Percentiles rank a stretch among this genome's conserved stretches.
phyloP scores from a whole-genome alignment of 1,140 invertebrate genomes.

The Drosophila nebulosa region DNA sequence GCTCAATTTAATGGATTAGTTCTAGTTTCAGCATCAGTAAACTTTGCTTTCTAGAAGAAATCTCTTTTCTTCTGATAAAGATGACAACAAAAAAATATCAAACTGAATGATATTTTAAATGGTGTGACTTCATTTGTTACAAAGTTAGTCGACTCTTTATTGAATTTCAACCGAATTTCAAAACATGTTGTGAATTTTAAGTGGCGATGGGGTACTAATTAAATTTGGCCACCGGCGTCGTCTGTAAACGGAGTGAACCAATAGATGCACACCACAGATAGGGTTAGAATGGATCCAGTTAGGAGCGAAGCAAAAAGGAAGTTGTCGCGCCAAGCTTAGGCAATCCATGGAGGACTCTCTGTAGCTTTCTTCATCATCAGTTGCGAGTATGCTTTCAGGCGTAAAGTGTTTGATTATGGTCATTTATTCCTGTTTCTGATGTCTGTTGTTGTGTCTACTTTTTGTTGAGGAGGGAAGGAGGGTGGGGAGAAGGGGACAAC shows the following conservation, averaged over 20 bases:
- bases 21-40: too few relatives aligned
- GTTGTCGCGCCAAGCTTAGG: slow-evolving; percentile 25
- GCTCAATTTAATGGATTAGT: too few relatives aligned
- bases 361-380: slow-evolving; percentile 41
- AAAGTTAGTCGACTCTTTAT: too few relatives aligned
- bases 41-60: too few relatives aligned
- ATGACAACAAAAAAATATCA: too few relatives aligned
- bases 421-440: slow-evolving; percentile 57
- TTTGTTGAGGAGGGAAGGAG: background rate
- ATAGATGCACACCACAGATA: slow-evolving; percentile 64
- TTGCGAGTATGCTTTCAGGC: slow-evolving; percentile 57
- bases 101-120: too few relatives aligned
- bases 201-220: slow-evolving; percentile 51
- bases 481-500: background rate
- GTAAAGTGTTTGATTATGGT: slow-evolving; percentile 78
- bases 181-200: background rate
- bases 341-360: background rate
- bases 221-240: slow-evolving; percentile 64
- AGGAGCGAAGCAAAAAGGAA: background rate
- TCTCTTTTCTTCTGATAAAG: too few relatives aligned
- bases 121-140: too few relatives aligned
- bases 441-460: slow-evolving; percentile 48
- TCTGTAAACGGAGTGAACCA: background rate
- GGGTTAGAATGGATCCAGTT: background rate
- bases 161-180: too few relatives aligned